Evolutionary conservation across 2,113 vertebrate species (phyloP).

Genomic region (Orycteropus afer): DNA sequence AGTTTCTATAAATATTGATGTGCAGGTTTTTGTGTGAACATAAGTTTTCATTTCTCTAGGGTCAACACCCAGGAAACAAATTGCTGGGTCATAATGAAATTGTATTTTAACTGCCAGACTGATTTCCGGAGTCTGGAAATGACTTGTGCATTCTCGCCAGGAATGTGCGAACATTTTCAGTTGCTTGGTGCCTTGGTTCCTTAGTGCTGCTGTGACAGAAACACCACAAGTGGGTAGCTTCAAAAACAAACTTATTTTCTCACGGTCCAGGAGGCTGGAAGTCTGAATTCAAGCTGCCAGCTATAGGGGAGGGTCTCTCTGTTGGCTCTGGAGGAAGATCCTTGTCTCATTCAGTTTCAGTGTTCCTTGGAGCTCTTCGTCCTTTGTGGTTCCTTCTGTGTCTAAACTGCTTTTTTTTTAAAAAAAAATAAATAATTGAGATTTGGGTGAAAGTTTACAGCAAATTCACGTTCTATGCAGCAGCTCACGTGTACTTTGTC

Average conservation of each 20-base stretch:
- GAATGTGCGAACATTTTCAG: neutral
- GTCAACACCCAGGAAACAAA: neutral
- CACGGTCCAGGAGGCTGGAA: neutral
- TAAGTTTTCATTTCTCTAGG: neutral
- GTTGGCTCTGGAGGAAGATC: neutral
- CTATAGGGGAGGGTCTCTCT: neutral
- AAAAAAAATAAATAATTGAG: too few species aligned
- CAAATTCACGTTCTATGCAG: too few species aligned
- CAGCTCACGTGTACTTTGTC: too few species aligned
- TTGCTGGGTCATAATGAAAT: neutral
- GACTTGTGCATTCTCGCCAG: neutral
- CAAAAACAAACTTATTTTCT: neutral
- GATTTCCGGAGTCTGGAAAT: neutral
- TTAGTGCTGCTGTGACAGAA: neutral
- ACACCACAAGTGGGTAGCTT: neutral
- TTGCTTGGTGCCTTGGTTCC: neutral
- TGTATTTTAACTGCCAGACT: neutral
- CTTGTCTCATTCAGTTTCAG: neutral
- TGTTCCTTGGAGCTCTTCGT: neutral
- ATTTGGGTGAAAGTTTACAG: too few species aligned
- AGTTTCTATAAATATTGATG: neutral
- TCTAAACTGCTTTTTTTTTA: neutral
- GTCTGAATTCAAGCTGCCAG: neutral
- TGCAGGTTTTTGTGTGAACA: neutral
- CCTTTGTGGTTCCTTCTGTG: neutral